Base-by-base conservation (phyloP, 2,113 vertebrate genomes). In the Prunella himalayana region DNA sequence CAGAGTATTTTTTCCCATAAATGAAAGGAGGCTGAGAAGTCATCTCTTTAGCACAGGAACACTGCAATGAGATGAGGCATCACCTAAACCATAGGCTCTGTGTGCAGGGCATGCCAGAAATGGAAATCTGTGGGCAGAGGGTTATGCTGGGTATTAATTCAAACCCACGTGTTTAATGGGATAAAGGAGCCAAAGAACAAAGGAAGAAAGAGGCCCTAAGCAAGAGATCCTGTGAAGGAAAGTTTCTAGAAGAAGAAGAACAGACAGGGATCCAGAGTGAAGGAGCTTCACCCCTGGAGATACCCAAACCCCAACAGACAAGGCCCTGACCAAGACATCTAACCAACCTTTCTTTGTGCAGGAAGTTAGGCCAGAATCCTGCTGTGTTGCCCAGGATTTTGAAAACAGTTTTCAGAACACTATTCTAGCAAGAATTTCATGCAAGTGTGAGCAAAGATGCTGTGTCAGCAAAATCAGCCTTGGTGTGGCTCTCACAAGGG, bases 401-500 rank as follows among this genome's bases (percentile, higher is more conserved):
- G 60, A 64, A 42, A 93, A 44, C 13, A 88, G 41, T 23, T 92
- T 90, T 68, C 61, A 1, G 1, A 93, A 33, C 64, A 31, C 84
- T 51, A 10, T 23, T 77, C 24, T 50, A 79, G 59, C 35, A 82
- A 45, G 39, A 68, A 75, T 68, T 76, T 64, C 35, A 60, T 25
- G 28, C 33, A 50, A 35, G 31, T 66, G 9, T 28, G 53, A 82
- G 78, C 53, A 80, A 75, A 91, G 41, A 79, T 25, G 45, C 47
- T 33, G 27, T 13, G 63, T 69, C 77, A 86, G 60, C 81, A 84
- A 65, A 95, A 64, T 13, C n/a, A 63, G 72, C 24, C 61, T 23
- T 49, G 69, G 70, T 8, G 7, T 35, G 63, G 0, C 49, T 39
- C 51, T 75, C 0, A 0, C 44, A 78, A 82, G 59, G 0, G 2